Percentiles rank a stretch among this genome's conserved stretches.
Evolutionary conservation across 2,797 vertebrate species (phyloP).

Genomic region (Phataginus tetradactyla): DNA sequence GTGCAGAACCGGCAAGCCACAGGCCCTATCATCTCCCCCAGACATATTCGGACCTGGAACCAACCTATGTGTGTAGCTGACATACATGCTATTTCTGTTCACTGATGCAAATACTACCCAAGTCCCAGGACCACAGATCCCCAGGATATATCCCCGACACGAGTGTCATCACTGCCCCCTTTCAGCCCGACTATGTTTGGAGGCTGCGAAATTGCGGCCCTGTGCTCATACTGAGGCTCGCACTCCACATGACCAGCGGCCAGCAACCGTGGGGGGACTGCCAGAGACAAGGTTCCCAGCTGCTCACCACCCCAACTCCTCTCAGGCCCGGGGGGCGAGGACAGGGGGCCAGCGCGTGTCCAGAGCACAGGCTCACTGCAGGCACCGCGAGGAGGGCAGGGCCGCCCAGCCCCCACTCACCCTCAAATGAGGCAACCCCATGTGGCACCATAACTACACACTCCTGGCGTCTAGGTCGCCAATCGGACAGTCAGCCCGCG

Average conservation of each 20-base stretch:
- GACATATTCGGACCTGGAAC: neutral
- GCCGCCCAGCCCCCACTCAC: neutral
- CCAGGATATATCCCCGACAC: too few relatives aligned
- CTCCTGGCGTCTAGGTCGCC: too few relatives aligned
- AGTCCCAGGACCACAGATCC: neutral
- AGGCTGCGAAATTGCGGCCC: accelerated
- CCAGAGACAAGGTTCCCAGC: too few relatives aligned
- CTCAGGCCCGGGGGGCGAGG: neutral
- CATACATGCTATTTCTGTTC: accelerated
- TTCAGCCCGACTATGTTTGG: accelerated
- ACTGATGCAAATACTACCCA: accelerated
- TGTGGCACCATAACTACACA: too few relatives aligned
- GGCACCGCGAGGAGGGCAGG: accelerated
- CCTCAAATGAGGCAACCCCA: neutral
- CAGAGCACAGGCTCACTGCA: neutral
- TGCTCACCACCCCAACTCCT: neutral
- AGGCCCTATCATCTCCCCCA: accelerated
- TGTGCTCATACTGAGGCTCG: too few relatives aligned
- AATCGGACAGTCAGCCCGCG: accelerated
- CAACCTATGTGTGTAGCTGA: accelerated
- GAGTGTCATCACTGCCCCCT: too few relatives aligned
- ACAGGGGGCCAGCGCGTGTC: neutral
- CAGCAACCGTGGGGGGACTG: neutral
- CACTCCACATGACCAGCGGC: too few relatives aligned
- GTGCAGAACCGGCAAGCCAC: neutral